phyloP scores from a whole-genome alignment of 2,797 vertebrate genomes.

The Buphagus erythrorhynchus region DNA sequence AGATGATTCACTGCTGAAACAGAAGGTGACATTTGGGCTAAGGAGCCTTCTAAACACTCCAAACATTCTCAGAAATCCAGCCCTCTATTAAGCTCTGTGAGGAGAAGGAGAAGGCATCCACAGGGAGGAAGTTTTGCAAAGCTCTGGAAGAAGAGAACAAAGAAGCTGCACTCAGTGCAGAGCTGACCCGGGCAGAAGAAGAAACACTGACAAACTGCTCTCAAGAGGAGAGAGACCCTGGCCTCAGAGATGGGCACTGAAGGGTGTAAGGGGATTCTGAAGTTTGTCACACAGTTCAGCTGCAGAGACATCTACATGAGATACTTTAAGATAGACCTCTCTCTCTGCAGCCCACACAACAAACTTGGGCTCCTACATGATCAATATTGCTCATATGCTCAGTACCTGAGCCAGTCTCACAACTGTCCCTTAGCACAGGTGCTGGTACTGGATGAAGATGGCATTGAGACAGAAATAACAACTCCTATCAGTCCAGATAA shows the following conservation, averaged over 20 bases:
- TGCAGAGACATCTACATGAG: background rate
- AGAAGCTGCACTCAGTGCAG: background rate
- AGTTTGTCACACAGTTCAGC: background rate
- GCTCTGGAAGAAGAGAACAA: background rate
- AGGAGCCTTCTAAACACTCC: background rate
- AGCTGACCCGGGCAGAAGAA: accelerated
- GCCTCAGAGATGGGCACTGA: background rate
- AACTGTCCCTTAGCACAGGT: background rate
- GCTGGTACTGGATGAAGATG: background rate
- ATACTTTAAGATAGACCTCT: background rate
- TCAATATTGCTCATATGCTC: accelerated
- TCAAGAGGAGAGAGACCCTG: background rate
- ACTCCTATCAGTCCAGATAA: background rate
- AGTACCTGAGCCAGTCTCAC: background rate
- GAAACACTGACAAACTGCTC: background rate
- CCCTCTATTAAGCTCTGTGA: background rate
- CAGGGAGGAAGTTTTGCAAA: background rate
- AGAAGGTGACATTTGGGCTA: slow-evolving; percentile 31
- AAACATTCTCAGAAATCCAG: background rate
- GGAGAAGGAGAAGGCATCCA: background rate
- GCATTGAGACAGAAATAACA: background rate
- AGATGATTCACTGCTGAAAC: slow-evolving; percentile 45
- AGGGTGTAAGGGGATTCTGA: background rate
- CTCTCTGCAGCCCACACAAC: background rate
- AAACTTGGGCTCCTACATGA: background rate